Percentiles rank a stretch among this genome's conserved stretches.
Evolutionary conservation across 2,113 vertebrate species (phyloP).

Genomic region (Petrocephalus microphthalmus): DNA sequence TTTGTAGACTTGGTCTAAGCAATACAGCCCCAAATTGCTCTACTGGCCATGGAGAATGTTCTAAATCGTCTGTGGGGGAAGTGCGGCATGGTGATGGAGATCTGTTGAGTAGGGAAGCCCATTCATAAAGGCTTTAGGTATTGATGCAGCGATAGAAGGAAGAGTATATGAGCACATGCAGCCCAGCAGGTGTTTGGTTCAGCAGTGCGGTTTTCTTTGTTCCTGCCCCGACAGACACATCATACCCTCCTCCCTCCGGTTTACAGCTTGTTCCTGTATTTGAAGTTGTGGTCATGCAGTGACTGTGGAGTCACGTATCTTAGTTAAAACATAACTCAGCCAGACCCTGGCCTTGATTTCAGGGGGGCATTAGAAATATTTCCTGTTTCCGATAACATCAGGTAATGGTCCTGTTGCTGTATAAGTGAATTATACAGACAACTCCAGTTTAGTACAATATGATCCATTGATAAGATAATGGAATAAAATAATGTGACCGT

Average conservation of each 20-base stretch:
- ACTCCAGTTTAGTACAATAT: neutral
- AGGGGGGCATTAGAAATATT: neutral
- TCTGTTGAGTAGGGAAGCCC: neutral
- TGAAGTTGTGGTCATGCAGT: neutral
- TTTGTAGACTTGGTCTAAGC: neutral
- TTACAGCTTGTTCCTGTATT: neutral
- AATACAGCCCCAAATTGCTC: neutral
- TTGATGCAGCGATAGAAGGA: neutral
- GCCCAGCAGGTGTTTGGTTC: neutral
- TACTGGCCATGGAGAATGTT: neutral
- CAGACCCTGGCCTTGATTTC: neutral
- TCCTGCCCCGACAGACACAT: neutral
- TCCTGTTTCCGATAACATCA: neutral
- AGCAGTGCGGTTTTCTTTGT: neutral
- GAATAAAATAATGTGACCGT: neutral
- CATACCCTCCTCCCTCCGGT: neutral
- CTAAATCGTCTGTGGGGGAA: neutral
- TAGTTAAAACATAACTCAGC: neutral
- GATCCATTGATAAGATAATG: neutral
- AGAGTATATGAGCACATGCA: neutral
- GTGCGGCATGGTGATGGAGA: neutral
- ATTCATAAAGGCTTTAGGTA: neutral
- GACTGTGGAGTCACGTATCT: neutral
- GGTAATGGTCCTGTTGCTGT: neutral
- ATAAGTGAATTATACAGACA: neutral